A percentile compares a stretch with the other conserved stretches of the same genome.
Evolutionary conservation across 2,113 vertebrate genomes (phyloP).

Genomic region (Actenoides hombroni): DNA sequence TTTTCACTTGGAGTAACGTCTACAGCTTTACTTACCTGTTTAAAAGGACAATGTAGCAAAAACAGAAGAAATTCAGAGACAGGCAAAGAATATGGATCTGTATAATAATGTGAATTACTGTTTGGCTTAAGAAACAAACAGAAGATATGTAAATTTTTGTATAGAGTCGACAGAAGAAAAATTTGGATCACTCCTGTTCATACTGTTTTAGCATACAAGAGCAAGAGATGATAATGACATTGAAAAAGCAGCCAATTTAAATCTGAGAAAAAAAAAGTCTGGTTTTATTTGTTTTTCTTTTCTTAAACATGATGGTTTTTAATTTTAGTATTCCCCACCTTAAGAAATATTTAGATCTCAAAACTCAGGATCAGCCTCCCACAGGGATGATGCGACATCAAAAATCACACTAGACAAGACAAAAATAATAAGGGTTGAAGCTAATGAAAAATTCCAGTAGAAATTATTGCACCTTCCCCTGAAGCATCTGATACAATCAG

Average conservation of each 20-base stretch:
- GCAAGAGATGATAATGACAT: not conserved
- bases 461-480: conserved; percentile 50
- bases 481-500: conserved; percentile 24
- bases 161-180: not conserved
- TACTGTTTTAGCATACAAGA: not conserved
- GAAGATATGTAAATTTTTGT: not conserved
- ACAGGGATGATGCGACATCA: not conserved
- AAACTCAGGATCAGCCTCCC: not conserved
- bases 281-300: not conserved
- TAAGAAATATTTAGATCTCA: not conserved
- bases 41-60: not conserved
- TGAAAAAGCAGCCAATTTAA: not conserved
- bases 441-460: not conserved
- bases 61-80: not conserved
- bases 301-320: not conserved
- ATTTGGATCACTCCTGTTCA: not conserved
- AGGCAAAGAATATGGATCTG: not conserved
- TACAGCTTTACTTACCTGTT: not conserved
- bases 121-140: not conserved
- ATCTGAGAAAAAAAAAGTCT: not conserved
- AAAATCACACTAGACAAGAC: not conserved
- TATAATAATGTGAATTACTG: not conserved
- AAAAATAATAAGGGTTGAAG: not conserved
- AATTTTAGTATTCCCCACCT: not conserved
- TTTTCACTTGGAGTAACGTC: not conserved